phyloP scores from a whole-genome alignment of 2,797 vertebrate species.

The Gallinago stenura region DNA sequence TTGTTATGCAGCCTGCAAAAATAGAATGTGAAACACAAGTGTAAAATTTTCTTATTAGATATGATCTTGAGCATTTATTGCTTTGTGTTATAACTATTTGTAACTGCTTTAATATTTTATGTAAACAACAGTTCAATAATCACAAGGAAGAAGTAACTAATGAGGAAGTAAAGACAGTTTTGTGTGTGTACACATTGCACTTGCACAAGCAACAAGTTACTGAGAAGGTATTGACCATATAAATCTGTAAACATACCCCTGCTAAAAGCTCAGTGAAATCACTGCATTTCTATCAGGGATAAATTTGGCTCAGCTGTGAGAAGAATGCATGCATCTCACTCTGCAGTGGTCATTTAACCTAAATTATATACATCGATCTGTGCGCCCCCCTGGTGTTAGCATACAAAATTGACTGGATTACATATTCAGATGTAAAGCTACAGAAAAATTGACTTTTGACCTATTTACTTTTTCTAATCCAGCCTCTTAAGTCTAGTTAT shows the following conservation, averaged over 20 bases:
- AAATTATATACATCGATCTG: conserved; percentile 10
- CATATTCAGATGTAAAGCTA: conserved; percentile 11
- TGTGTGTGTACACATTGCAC: neutral
- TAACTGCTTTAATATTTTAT: neutral
- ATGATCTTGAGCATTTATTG: neutral
- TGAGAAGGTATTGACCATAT: neutral
- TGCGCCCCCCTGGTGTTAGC: neutral
- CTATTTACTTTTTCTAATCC: conserved; percentile 32
- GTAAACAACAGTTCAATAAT: neutral
- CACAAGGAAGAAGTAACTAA: neutral
- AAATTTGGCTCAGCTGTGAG: neutral
- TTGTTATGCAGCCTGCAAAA: neutral
- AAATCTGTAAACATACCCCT: neutral
- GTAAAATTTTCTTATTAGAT: neutral
- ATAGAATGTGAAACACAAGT: neutral
- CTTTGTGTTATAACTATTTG: neutral
- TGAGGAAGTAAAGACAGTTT: neutral
- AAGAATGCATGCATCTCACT: neutral
- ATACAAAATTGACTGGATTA: neutral
- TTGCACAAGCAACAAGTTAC: neutral
- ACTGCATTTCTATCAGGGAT: neutral
- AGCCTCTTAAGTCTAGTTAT: neutral
- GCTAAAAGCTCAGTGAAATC: neutral
- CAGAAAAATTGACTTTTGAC: conserved; percentile 12
- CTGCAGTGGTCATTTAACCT: conserved; percentile 42